Percentiles rank a stretch among this genome's conserved stretches.
These are phyloP conservation scores for Orthosia cruda DNA, from an alignment of 2,888 invertebrate species.

Conservation along the genomic window DNA sequence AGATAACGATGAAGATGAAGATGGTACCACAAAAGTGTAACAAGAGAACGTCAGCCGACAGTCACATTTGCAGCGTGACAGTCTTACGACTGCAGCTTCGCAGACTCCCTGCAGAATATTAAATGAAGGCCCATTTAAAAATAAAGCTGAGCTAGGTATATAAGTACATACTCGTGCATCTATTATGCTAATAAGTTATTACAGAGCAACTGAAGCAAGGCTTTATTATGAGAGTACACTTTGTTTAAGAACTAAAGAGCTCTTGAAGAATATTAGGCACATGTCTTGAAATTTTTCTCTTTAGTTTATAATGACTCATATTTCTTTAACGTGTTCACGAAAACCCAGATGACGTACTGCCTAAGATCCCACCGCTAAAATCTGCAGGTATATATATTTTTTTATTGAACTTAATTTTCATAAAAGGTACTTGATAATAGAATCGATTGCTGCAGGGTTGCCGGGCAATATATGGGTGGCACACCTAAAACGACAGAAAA, in stretches of 20 bases:
- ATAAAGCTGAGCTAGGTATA: constrained; percentile 1
- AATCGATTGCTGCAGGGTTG: no score
- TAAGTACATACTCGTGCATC: constrained; percentile 14
- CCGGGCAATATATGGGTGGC: no score
- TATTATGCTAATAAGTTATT: constrained; percentile 39
- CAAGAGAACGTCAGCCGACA: no score
- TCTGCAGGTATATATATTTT: no score
- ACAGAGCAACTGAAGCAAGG: constrained; percentile 29
- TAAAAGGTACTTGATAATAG: no score
- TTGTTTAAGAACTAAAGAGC: constrained; percentile 28
- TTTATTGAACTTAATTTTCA: no score
- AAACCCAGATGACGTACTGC: no score
- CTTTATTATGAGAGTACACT: constrained; percentile 46
- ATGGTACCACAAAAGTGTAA: no score
- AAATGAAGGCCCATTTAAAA: constrained; percentile 25
- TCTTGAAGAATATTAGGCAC: constrained; percentile 15
- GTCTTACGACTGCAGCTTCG: background rate
- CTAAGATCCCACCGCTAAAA: no score
- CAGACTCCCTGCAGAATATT: constrained; percentile 4
- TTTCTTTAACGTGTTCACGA: no score
- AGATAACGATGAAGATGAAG: background rate
- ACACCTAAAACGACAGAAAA: no score
- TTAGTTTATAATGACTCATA: background rate
- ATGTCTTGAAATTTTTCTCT: constrained; percentile 28
- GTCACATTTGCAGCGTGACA: background rate